These are phyloP conservation scores for Galbula dea DNA, from an alignment of 2,113 vertebrate genomes.

Conservation along the genomic window DNA sequence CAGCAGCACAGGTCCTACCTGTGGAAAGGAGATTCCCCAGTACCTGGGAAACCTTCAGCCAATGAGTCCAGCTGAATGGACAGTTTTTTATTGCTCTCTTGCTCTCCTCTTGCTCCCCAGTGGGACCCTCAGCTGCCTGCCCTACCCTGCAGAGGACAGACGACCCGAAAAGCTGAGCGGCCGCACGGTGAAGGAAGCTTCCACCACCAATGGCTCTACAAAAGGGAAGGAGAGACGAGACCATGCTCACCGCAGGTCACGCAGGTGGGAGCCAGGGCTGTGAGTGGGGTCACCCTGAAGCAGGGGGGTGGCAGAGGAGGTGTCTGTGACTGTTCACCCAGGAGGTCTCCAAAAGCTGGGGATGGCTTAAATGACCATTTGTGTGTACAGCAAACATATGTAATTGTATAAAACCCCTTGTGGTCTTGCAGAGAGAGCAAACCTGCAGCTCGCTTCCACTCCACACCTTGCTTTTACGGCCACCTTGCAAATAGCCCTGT, in stretches of 20 bases:
- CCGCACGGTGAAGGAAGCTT: slow-evolving; percentile 27
- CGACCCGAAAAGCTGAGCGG: slow-evolving; percentile 27
- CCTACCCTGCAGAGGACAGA: slow-evolving; percentile 60
- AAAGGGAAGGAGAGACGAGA: slow-evolving; percentile 74
- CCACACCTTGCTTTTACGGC: neutral
- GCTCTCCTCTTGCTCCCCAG: slow-evolving; percentile 5
- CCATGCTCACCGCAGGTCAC: slow-evolving; percentile 59
- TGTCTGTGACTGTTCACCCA: rapidly evolving
- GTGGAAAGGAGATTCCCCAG: neutral
- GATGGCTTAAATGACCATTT: rapidly evolving
- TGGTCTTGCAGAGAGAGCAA: rapidly evolving
- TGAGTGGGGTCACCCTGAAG: rapidly evolving
- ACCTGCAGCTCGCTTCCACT: neutral
- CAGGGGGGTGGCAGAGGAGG: neutral
- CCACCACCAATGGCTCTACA: slow-evolving; percentile 66
- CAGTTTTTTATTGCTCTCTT: neutral
- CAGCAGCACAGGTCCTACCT: neutral
- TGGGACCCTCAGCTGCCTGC: slow-evolving; percentile 68
- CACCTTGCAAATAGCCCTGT: neutral
- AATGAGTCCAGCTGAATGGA: rapidly evolving
- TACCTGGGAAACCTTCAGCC: rapidly evolving
- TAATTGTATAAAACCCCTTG: neutral
- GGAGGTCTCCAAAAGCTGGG: neutral
- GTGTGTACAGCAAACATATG: rapidly evolving
- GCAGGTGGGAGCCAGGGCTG: slow-evolving; percentile 70